Evolutionary conservation across 2,113 vertebrate genomes (phyloP), one percentile per base, ranked within the genome.

Genomic region (Patagioenas fasciata): DNA sequence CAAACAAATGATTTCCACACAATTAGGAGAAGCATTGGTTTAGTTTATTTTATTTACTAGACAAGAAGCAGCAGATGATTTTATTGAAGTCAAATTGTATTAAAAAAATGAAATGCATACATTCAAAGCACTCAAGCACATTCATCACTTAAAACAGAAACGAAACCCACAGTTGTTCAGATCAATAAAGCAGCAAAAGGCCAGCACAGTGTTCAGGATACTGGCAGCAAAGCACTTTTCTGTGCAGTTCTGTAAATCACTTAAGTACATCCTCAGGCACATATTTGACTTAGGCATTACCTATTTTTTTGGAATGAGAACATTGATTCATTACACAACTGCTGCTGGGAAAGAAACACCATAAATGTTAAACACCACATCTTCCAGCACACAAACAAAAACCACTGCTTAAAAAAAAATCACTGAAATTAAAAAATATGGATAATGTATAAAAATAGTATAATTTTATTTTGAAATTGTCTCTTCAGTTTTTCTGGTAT

Each of bases 21-120:
- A 77, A 73, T 34, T 57, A 61, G 26, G n/a, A 95, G 48, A 93
- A 74, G 32, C 48, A 93, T 4, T 87, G 3, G 2, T 92, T 89
- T 93, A 6, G 74, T 91, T 80, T 11, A 11, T 44, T 96, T 97
- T 95, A 96, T 97, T 97, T 96, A 73, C n/a, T 86, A 93, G 56
- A 85, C 38, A 96, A 84, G n/a, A 60, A 95, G 73, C 53, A 94
- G 64, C 21, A 73, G n/a, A 47, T 95, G 86, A 62, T 80, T 97
- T 95, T 93, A 86, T 50, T 95, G 60, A 93, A 88, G 51, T 50
- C 8, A 81, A 80, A 34, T 6, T 66, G 51, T 92, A 67, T 83
- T 80, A 44, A 40, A 73, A 88, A 85, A 93, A 65, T 25, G 32
- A 88, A 96, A 90, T 66, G 56, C 5, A 73, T 73, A 95, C 54